These are phyloP conservation scores for Stigmatopora nigra DNA, from an alignment of 2,113 vertebrate species.

Conservation along the genomic window DNA sequence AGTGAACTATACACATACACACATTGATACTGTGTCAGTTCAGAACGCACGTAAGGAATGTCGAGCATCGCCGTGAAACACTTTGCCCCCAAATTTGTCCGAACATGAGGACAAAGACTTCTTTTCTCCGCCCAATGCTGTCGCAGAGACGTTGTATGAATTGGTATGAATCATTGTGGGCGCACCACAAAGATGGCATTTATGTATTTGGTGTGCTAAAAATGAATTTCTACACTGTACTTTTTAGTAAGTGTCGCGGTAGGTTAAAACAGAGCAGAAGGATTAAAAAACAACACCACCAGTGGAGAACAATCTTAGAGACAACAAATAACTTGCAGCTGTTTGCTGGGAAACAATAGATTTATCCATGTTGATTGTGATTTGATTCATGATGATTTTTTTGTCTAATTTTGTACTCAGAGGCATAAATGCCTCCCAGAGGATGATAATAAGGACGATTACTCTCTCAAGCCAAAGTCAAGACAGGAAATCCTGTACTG, in stretches of 20 bases:
- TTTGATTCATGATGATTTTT: background rate
- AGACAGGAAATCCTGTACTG: too few species aligned
- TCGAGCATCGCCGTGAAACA: slow-evolving; percentile 44
- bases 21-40: slow-evolving; percentile 21
- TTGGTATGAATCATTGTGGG: slow-evolving; percentile 57
- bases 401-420: background rate
- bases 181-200: slow-evolving; percentile 61
- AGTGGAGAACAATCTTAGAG: slow-evolving; percentile 23
- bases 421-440: too few species aligned
- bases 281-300: slow-evolving; percentile 21
- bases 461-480: too few species aligned
- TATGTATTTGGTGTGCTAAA: slow-evolving; percentile 39
- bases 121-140: slow-evolving; percentile 45
- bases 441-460: too few species aligned
- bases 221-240: slow-evolving; percentile 52
- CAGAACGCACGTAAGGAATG: slow-evolving; percentile 52
- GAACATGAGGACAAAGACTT: slow-evolving; percentile 60
- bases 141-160: slow-evolving; percentile 59
- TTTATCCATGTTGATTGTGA: background rate
- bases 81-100: slow-evolving; percentile 35
- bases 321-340: slow-evolving; percentile 26
- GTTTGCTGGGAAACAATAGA: slow-evolving; percentile 12
- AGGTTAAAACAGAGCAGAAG: background rate
- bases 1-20: slow-evolving; percentile 17
- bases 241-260: slow-evolving; percentile 38